Conservation (phyloP, 2,113 vertebrate species). For the Apteryx mantelli region DNA sequence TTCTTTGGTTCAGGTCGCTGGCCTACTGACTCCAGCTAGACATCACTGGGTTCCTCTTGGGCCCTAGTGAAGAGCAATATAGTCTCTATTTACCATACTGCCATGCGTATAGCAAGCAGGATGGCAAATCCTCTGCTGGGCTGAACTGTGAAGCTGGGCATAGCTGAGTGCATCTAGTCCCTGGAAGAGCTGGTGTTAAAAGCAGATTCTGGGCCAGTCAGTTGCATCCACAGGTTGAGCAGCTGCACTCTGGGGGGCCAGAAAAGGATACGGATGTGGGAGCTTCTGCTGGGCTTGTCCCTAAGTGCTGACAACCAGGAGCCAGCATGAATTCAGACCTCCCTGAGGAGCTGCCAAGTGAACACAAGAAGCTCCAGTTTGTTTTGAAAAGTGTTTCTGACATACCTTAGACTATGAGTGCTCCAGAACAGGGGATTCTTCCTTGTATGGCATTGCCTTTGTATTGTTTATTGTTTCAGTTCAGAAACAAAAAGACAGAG, state of each 20-base stretch:
- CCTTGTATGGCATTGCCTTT: background rate
- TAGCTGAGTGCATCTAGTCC: background rate
- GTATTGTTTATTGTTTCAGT: background rate
- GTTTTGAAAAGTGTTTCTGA: background rate
- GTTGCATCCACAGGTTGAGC: background rate
- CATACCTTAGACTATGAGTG: background rate
- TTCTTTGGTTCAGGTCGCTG: background rate
- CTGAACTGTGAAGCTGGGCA: background rate
- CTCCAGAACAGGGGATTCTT: background rate
- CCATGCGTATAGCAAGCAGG: background rate
- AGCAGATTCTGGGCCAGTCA: background rate
- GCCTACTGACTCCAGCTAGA: background rate
- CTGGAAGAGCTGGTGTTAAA: background rate
- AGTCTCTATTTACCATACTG: background rate
- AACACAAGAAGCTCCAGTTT: background rate
- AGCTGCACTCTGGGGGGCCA: background rate
- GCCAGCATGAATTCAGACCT: background rate
- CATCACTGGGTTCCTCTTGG: accelerated
- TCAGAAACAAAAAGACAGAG: background rate
- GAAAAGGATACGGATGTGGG: background rate
- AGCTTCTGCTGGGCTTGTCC: background rate
- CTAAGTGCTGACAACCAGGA: accelerated
- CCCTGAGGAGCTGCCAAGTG: accelerated
- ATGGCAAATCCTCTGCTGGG: background rate
- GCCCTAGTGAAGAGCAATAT: background rate